These are phyloP conservation scores for Mesorhabditis spiculigera DNA, from an alignment of 2,888 invertebrate genomes.

Conservation along the genomic window DNA sequence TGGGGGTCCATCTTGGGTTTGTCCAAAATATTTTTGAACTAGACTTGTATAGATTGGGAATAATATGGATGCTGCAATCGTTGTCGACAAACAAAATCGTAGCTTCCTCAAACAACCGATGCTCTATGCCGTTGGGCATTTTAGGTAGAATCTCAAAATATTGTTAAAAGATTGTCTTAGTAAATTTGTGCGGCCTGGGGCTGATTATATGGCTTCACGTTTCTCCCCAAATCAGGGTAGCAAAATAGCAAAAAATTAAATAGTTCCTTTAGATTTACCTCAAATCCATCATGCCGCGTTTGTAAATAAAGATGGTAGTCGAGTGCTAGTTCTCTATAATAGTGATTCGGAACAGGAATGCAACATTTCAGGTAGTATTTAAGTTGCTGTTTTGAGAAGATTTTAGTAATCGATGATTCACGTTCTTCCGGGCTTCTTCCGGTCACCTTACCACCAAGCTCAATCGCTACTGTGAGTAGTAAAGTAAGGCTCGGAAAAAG, in stretches of 20 bases:
- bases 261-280: background rate
- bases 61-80: slow-evolving; percentile 3
- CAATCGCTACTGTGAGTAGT: slow-evolving; percentile 2
- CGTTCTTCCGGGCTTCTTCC: background rate
- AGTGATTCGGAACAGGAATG: background rate
- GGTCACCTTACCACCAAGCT: background rate
- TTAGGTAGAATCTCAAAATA: background rate
- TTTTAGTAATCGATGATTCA: background rate
- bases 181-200: background rate
- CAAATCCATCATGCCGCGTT: background rate
- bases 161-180: background rate
- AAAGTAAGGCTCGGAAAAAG: background rate
- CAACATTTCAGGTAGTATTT: background rate
- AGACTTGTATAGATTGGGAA: background rate
- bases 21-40: background rate
- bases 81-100: background rate
- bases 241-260: background rate
- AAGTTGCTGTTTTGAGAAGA: background rate
- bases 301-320: background rate
- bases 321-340: slow-evolving; percentile 3
- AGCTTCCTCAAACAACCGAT: background rate
- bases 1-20: background rate
- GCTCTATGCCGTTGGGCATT: background rate
- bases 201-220: background rate
- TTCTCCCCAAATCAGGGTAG: background rate